Evolutionary conservation across 2,113 vertebrate species (phyloP), one percentile per base, ranked within the genome.

Genomic region (Ochotona curzoniae): DNA sequence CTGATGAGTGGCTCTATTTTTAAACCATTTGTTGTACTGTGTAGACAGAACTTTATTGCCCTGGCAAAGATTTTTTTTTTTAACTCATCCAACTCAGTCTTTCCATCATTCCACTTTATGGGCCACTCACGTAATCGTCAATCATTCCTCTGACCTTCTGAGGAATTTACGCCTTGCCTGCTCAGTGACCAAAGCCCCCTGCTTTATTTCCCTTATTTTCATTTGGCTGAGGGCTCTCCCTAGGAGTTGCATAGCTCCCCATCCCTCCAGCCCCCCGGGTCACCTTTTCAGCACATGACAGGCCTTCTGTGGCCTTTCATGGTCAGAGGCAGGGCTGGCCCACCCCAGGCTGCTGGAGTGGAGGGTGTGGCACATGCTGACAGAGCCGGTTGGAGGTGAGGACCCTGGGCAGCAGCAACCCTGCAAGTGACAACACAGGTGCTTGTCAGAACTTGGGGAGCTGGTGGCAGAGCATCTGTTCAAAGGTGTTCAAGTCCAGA

Each of bases 161-260:
- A 44, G 84, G 75, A 76, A 38, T 26, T 70, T 78, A 88, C 0
- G 9, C 57, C 88, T 67, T 66, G 44, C 76, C 93, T 66, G 75
- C 85, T 87, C 49, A 49, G 74, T 83, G 81, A 66, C 38, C 0
- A 1, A 76, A 88, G 28, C 35, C 64, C 57, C 89, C 93, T 71
- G 78, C 85, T 70, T 90, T 94, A 61, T 7, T 75, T 83, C 64
- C 54, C 4, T 51, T 89, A 83, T 10, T 28, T 35, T 89, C 18
- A 0, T 82, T 85, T 91, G 90, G 70, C 60, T 66, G 23, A 78
- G 38, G 78, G 80, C 93, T 93, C 93, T 89, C 87, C 93, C 83
- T 79, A 47, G 66, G 87, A 86, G 69, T 26, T 78, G 0, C 66
- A 8, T 25, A 60, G 30, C n/a, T 44, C 38, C 6, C 38, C 38